phyloP scores from a whole-genome alignment of 2,113 vertebrate genomes.

The Alectura lathami region DNA sequence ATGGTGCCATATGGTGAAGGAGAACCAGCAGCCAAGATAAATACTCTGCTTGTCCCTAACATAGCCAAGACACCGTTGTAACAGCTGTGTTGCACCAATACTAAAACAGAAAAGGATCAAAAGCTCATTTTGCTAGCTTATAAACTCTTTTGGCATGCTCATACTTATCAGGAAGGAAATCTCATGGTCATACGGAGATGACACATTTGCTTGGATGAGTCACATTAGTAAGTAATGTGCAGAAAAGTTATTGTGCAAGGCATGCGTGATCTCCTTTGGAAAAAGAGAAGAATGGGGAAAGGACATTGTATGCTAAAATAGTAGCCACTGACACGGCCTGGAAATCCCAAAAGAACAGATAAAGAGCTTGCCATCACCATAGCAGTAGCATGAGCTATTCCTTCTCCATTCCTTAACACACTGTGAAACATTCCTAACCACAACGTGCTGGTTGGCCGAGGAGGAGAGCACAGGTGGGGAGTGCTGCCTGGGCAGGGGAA shows the following conservation, averaged over 20 bases:
- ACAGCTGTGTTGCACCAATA: neutral
- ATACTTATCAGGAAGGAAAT: neutral
- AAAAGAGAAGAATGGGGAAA: neutral
- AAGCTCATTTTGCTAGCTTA: neutral
- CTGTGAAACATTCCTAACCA: neutral
- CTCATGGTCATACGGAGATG: neutral
- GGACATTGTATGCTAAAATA: neutral
- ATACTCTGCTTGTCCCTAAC: neutral
- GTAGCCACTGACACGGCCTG: neutral
- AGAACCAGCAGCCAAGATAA: neutral
- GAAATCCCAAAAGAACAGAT: neutral
- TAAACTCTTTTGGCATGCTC: neutral
- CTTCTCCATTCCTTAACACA: neutral
- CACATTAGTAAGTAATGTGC: neutral
- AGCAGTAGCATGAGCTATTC: neutral
- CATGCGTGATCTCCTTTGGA: neutral
- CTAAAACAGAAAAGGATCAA: neutral
- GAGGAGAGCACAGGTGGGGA: rapidly evolving
- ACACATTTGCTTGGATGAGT: neutral
- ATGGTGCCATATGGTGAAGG: neutral
- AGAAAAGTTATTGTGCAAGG: neutral
- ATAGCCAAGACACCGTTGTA: neutral
- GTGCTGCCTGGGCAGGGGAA: neutral
- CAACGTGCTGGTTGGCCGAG: rapidly evolving
- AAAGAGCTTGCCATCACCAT: neutral